phyloP scores from a whole-genome alignment of 2,113 vertebrate species.

The Otolemur garnettii region DNA sequence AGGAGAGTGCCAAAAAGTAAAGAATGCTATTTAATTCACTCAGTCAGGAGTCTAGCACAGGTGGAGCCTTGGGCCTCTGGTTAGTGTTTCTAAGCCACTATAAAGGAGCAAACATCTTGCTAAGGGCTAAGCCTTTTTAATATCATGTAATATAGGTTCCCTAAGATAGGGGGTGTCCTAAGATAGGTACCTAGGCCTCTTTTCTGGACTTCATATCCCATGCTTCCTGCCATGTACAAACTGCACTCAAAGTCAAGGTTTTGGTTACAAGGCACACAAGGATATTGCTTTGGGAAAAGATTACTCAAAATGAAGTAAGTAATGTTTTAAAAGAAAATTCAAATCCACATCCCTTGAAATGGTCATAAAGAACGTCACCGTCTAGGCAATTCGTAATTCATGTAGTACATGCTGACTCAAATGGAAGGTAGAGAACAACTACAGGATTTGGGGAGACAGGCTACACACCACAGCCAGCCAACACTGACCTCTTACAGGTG shows the following conservation, averaged over 20 bases:
- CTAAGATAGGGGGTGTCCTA: not conserved
- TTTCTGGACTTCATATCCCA: not conserved
- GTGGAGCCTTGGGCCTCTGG: not conserved
- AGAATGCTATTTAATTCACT: conserved; percentile 29
- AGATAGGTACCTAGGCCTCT: not conserved
- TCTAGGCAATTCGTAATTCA: conserved; percentile 12
- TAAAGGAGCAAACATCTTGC: not conserved
- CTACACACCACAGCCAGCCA: not conserved
- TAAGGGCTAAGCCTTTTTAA: not conserved
- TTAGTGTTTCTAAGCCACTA: conserved; percentile 7
- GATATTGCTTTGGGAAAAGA: conserved; percentile 38
- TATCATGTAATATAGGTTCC: not conserved
- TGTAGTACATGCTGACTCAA: conserved; percentile 1
- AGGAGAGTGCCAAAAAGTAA: not conserved
- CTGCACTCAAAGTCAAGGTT: conserved; percentile 30
- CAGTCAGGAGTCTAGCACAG: not conserved
- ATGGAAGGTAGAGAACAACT: conserved; percentile 19
- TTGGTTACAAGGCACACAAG: conserved; percentile 22
- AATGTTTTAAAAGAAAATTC: conserved; percentile 4
- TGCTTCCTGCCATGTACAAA: not conserved
- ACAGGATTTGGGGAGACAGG: conserved; percentile 7
- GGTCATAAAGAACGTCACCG: conserved; percentile 20
- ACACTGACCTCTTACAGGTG: not conserved
- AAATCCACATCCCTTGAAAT: conserved; percentile 6
- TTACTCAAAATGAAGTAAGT: conserved; percentile 15